These are phyloP conservation scores for Arizona elegans DNA, from an alignment of 2,113 vertebrate species.

Conservation along the genomic window DNA sequence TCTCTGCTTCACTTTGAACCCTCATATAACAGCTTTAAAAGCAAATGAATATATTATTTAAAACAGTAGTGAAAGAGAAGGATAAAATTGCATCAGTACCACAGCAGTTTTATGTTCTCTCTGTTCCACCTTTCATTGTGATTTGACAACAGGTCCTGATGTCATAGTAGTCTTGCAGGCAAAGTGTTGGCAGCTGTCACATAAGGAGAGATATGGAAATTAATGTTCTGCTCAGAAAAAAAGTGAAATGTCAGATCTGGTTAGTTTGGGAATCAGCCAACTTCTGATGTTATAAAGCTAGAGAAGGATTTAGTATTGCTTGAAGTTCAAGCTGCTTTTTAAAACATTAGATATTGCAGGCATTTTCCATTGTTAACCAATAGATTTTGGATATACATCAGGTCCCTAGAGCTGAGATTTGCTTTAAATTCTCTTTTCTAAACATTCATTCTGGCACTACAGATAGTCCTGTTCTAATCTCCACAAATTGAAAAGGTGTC, in stretches of 20 bases:
- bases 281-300: not conserved
- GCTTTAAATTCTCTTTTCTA: conserved; percentile 8
- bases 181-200: not conserved
- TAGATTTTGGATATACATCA: not conserved
- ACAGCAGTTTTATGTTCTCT: not conserved
- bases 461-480: conserved; percentile 30
- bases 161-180: not conserved
- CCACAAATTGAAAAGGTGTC: conserved; percentile 33
- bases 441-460: conserved; percentile 30
- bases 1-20: not conserved
- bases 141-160: not conserved
- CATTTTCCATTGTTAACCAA: not conserved
- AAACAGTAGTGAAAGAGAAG: not conserved
- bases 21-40: not conserved
- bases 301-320: not conserved
- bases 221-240: not conserved
- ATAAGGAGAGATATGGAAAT: not conserved
- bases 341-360: not conserved
- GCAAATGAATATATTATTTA: not conserved
- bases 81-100: not conserved
- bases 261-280: not conserved
- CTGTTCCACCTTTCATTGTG: not conserved
- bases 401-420: not conserved
- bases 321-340: not conserved
- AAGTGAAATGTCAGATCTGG: not conserved